A percentile compares a stretch with the other conserved stretches of the same genome.
Evolutionary conservation across 2,113 vertebrate genomes (phyloP).

Genomic region (Nerophis lumbriciformis): DNA sequence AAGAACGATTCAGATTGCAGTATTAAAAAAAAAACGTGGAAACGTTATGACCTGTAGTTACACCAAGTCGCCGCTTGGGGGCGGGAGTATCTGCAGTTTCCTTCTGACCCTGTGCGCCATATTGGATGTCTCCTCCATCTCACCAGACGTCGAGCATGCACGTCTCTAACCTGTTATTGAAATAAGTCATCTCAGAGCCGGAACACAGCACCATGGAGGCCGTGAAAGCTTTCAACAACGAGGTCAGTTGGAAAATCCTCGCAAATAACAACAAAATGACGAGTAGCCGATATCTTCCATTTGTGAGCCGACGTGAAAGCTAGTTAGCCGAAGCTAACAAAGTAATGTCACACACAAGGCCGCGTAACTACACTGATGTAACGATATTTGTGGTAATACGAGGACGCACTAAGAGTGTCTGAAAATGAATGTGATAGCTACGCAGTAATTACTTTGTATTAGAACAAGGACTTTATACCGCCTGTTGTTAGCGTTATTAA

Average conservation of each 20-base stretch:
- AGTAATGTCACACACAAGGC: conserved; percentile 43
- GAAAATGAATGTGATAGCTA: accelerated
- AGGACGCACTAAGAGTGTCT: accelerated
- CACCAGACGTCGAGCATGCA: conserved; percentile 64
- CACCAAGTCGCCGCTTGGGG: conserved; percentile 26
- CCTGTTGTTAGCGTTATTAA: conserved; percentile 7
- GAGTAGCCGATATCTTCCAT: not conserved
- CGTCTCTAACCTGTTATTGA: conserved; percentile 52
- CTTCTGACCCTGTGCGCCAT: conserved; percentile 64
- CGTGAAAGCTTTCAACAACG: conserved; percentile 78
- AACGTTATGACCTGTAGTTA: not conserved
- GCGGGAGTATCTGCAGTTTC: conserved; percentile 30
- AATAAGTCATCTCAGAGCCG: conserved; percentile 37
- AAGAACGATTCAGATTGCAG: not conserved
- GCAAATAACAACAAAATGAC: not conserved
- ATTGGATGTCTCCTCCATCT: conserved; percentile 73
- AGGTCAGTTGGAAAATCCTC: conserved; percentile 66
- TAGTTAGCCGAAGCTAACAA: conserved; percentile 31
- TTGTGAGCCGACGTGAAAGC: conserved; percentile 7
- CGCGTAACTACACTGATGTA: conserved; percentile 28
- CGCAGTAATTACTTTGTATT: accelerated
- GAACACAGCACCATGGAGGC: conserved; percentile 71
- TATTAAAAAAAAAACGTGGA: not conserved
- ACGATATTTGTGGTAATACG: too few species aligned
- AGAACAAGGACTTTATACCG: not conserved